A percentile compares a stretch with the other conserved stretches of the same genome.
Conservation (phyloP, 2,888 invertebrate genomes). For the Lysandra bellargus region DNA sequence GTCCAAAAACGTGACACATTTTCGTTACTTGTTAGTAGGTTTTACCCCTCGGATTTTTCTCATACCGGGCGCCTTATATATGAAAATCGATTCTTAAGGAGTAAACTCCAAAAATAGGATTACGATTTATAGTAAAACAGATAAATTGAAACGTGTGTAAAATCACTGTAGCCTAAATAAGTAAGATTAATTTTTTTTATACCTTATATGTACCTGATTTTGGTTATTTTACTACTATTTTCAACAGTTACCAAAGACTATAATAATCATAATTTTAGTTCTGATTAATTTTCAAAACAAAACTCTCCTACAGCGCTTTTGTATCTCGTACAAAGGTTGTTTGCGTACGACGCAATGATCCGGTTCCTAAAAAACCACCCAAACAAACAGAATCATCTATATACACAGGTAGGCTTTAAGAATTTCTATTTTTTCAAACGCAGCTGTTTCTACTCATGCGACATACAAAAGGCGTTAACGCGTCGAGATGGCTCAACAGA, state of each 20-base stretch:
- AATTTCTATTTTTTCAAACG: conserved; percentile 54
- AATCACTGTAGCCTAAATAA: neutral
- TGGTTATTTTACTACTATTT: neutral
- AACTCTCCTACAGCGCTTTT: conserved; percentile 3
- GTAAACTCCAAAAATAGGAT: neutral
- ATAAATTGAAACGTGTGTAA: no score
- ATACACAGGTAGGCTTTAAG: conserved; percentile 44
- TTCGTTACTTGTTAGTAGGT: no score
- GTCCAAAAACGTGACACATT: no score
- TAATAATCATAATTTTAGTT: neutral
- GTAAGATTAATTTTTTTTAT: no score
- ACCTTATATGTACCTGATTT: no score
- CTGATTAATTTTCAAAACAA: conserved; percentile 6
- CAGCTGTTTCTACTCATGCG: conserved; percentile 63
- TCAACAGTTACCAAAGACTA: neutral
- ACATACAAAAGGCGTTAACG: conserved; percentile 70
- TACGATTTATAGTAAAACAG: neutral
- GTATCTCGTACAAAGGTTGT: neutral
- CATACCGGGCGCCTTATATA: no score
- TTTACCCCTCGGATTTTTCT: no score
- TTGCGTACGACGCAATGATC: conserved; percentile 24
- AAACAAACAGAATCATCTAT: conserved; percentile 30
- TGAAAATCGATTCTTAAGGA: no score
- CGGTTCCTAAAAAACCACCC: conserved; percentile 11
- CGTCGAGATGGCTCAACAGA: conserved; percentile 69